Evolutionary conservation across 2,888 invertebrate species (phyloP).

Genomic region (Priocnemis perturbator): DNA sequence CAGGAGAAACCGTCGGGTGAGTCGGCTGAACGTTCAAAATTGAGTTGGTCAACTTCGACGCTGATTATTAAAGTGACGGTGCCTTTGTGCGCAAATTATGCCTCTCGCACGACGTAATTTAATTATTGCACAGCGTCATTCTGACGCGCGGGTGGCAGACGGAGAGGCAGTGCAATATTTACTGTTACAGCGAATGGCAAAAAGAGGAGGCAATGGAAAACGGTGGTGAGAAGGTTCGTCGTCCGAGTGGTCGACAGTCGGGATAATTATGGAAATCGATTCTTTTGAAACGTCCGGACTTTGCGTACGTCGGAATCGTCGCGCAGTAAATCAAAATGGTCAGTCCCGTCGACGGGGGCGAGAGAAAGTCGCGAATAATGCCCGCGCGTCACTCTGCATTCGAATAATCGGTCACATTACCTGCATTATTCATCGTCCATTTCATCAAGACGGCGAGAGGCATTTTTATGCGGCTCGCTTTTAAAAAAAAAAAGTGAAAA

Average conservation of each 20-base stretch:
- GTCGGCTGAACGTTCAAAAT: neutral
- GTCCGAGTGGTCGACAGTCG: neutral
- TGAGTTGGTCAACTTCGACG: conserved; percentile 3
- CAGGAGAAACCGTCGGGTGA: neutral
- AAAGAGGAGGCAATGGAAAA: neutral
- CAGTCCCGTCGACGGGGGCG: neutral
- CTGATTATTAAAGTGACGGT: conserved; percentile 21
- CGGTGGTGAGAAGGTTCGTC: neutral
- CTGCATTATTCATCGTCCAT: conserved; percentile 18
- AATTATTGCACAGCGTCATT: neutral
- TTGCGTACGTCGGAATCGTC: neutral
- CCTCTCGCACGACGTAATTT: conserved; percentile 13
- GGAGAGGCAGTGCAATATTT: conserved; percentile 23
- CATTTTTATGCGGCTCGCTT: neutral
- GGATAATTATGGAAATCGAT: conserved; percentile 42
- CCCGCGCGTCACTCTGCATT: conserved; percentile 12
- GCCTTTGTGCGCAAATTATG: neutral
- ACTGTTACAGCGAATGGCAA: neutral
- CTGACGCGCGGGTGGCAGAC: neutral
- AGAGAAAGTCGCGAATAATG: neutral
- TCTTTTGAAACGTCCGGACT: conserved; percentile 33
- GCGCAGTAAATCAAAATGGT: conserved; percentile 4
- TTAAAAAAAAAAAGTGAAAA: conserved; percentile 4
- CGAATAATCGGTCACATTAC: conserved; percentile 14
- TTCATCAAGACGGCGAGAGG: conserved; percentile 3